phyloP scores from a whole-genome alignment of 2,113 vertebrate genomes.

The Psettodes erumei region DNA sequence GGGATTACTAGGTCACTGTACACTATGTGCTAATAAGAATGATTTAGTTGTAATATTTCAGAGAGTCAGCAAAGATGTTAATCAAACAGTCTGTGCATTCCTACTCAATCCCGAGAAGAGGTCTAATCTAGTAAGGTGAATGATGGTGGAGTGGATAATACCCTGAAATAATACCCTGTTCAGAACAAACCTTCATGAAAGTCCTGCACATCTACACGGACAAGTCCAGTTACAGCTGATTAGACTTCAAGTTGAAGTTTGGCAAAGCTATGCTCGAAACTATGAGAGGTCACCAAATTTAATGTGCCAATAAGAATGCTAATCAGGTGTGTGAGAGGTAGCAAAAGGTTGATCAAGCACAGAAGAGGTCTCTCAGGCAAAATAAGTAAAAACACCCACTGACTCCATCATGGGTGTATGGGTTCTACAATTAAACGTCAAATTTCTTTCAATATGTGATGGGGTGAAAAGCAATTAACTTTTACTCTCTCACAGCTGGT shows the following conservation, averaged over 20 bases:
- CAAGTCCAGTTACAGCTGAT: neutral
- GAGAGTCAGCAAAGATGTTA: neutral
- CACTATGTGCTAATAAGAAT: neutral
- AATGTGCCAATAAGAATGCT: too few relatives aligned
- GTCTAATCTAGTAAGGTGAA: neutral
- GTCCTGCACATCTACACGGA: neutral
- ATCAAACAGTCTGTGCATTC: neutral
- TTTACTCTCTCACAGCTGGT: neutral
- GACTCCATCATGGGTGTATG: neutral
- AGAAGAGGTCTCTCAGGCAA: neutral
- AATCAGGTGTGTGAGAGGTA: too few relatives aligned
- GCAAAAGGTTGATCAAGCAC: neutral
- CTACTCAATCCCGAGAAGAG: neutral
- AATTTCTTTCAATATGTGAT: neutral
- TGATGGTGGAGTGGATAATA: neutral
- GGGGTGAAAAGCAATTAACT: neutral
- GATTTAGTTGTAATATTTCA: neutral
- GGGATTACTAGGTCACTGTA: constrained; percentile 1
- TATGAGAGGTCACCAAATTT: neutral
- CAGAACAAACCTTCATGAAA: neutral
- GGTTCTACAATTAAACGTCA: neutral
- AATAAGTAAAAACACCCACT: neutral
- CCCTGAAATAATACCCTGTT: neutral
- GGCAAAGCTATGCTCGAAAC: neutral
- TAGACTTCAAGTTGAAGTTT: neutral